phyloP scores from a whole-genome alignment of 2,113 vertebrate species.

The Brienomyrus brachyistius region DNA sequence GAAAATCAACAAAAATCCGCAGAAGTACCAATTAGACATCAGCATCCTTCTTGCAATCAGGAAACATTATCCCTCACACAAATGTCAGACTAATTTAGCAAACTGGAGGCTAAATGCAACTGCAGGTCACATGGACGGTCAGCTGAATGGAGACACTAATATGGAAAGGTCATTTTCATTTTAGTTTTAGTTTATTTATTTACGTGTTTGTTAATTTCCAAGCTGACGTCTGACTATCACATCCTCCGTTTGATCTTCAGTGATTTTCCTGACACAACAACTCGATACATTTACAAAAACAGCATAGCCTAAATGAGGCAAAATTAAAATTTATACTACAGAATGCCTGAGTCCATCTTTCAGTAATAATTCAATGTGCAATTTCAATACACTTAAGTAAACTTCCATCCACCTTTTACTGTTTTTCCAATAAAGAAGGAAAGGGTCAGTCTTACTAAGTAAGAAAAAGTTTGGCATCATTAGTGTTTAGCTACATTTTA shows the following conservation, averaged over 20 bases:
- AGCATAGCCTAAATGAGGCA: not conserved
- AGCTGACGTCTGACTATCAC: constrained; percentile 27
- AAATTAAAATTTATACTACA: not conserved
- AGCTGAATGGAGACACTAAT: constrained; percentile 39
- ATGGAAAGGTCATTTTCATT: constrained; percentile 25
- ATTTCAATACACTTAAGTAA: not conserved
- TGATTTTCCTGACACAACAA: not conserved
- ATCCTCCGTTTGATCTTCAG: not conserved
- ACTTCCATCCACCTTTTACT: not conserved
- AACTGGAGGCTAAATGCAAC: not conserved
- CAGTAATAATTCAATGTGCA: not conserved
- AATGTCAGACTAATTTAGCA: constrained; percentile 17
- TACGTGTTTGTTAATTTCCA: not conserved
- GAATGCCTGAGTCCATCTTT: not conserved
- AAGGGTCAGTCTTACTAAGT: not conserved
- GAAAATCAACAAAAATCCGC: not conserved
- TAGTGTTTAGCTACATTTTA: not conserved
- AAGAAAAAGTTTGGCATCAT: not conserved
- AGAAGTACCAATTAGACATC: not conserved
- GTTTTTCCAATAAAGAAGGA: not conserved
- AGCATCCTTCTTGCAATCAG: not conserved
- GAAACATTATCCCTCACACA: not conserved
- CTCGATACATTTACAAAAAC: not conserved
- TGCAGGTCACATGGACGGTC: not conserved
- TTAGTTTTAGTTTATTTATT: constrained; percentile 1